Base-by-base conservation (phyloP, 2,888 invertebrate species). In the Dolichopus griseipennis region DNA sequence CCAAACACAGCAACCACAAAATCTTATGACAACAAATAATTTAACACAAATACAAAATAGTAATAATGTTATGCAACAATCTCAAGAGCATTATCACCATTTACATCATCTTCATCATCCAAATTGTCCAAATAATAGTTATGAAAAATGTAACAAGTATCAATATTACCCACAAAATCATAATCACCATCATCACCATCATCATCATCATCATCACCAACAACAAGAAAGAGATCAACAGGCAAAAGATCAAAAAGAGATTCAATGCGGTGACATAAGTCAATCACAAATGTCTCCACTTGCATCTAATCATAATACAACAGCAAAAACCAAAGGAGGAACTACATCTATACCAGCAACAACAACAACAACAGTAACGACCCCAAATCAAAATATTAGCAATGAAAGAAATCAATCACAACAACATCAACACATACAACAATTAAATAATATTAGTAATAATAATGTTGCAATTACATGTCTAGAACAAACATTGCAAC, bases 241-340 rank as follows among this genome's bases (percentile, higher is more conserved):
- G 27, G 5, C 27, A 73, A 70, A 64, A 21, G 61, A 71, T 27
- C 70, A 70, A n/a, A 76, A 75, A 61, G 85, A 84, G 75, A 84
- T 85, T 66, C 85, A 85, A 74, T 85, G 85, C 69, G 82, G 83
- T 66, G 84, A 85, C 71, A 83, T 85, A 3, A 84, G 83, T 67
- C 85, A 84, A 73, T 84, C 84, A 0, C 84, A 84, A 76, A 81
- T 84, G 79, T 84, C 84, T 8, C 84, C 84, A 4, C 81, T 80
- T 61, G 20, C 61, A n/a, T 34, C 66, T 1, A 18, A 43, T 20
- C 41, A n/a, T 20, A 66, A 41, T 21, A 65, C 69, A 66, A 37
- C 61, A 52, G 2, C 43, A 20, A 20, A 1, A 66, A n/a, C 12
- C 10, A 21, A 3, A 20, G 61, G 20, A 61, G 20, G n/a, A 61